A percentile compares a stretch with the other conserved stretches of the same genome.
Conservation (phyloP, 1,140 invertebrate genomes). For the Caenorhabditis briggsae region DNA sequence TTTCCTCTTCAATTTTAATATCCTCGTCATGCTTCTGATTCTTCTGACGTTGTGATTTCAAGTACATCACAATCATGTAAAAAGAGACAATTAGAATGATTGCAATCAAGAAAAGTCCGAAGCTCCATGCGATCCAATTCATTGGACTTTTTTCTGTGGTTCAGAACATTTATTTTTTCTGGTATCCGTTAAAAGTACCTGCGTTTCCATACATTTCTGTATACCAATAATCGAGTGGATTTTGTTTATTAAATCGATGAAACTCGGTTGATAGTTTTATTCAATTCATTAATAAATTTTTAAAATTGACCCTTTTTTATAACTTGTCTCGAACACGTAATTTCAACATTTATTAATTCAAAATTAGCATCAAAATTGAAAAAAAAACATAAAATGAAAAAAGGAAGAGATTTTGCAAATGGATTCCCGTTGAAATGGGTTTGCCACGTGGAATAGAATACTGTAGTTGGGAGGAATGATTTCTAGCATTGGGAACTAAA, state of each 20-base stretch:
- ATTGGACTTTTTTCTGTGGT: neutral
- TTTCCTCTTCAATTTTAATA: neutral
- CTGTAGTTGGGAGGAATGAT: neutral
- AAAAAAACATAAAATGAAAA: neutral
- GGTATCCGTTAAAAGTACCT: neutral
- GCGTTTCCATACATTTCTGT: constrained; percentile 9
- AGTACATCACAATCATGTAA: neutral
- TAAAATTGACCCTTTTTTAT: neutral
- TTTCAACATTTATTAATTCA: neutral
- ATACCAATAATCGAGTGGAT: constrained; percentile 35
- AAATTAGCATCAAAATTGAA: neutral
- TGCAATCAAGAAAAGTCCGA: neutral
- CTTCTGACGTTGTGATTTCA: constrained; percentile 12
- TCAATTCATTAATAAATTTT: constrained; percentile 1
- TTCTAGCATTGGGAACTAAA: neutral
- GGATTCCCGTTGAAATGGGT: neutral
- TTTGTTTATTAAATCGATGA: neutral
- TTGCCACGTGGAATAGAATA: neutral
- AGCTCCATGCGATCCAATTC: constrained; percentile 17
- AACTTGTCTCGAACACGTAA: too few relatives aligned
- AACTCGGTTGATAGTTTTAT: neutral
- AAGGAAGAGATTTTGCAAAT: too few relatives aligned
- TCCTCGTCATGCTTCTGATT: neutral
- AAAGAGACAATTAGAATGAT: constrained; percentile 16
- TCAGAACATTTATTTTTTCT: neutral